These are phyloP conservation scores for Tetragonula carbonaria DNA, from an alignment of 2,888 invertebrate species.

Conservation along the genomic window DNA sequence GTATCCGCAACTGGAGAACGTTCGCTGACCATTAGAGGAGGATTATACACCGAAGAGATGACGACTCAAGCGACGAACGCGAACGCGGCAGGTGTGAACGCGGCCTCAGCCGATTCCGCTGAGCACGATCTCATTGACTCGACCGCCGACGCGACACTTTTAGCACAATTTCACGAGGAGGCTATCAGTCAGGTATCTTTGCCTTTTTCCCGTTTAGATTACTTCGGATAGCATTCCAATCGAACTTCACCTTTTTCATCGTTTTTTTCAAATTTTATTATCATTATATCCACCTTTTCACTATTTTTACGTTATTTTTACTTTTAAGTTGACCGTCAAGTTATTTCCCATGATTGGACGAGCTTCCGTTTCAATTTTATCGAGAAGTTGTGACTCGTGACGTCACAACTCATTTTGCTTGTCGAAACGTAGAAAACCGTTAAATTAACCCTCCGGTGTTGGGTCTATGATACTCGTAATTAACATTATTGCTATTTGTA, in stretches of 20 bases:
- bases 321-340: too few species aligned
- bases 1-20: conserved; percentile 71
- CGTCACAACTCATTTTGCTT: background rate
- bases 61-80: conserved; percentile 83
- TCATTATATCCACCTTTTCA: too few species aligned
- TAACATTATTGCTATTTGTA: too few species aligned
- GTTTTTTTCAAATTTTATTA: too few species aligned
- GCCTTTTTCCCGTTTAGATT: background rate
- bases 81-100: conserved; percentile 85
- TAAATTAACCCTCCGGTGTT: too few species aligned
- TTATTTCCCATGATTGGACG: background rate
- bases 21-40: conserved; percentile 75
- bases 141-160: conserved; percentile 86
- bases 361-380: background rate
- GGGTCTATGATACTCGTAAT: too few species aligned
- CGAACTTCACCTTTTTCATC: background rate
- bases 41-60: conserved; percentile 84
- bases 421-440: background rate
- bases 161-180: conserved; percentile 92
- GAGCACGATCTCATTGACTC: conserved; percentile 86
- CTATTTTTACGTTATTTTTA: too few species aligned
- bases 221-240: background rate
- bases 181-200: conserved; percentile 87
- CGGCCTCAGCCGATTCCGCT: conserved; percentile 81
- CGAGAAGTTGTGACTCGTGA: background rate